Conservation (phyloP, 2,888 invertebrate genomes). For the Salticus scenicus region DNA sequence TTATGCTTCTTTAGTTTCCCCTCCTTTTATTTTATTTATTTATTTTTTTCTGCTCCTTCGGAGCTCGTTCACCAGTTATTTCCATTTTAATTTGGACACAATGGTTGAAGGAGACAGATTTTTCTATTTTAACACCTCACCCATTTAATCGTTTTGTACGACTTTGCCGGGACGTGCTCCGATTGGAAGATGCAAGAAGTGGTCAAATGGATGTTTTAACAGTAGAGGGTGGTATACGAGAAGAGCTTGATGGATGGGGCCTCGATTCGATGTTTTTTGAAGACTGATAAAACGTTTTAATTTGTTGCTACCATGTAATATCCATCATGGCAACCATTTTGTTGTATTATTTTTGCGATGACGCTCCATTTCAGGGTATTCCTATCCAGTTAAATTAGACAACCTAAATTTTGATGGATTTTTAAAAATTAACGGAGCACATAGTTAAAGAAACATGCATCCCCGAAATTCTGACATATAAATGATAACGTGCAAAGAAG, state of each 20-base stretch:
- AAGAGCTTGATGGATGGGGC: not conserved
- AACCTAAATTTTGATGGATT: not conserved
- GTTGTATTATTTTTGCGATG: too few relatives aligned
- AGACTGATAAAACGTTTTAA: constrained; percentile 1
- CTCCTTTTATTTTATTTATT: constrained; percentile 29
- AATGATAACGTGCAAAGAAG: too few relatives aligned
- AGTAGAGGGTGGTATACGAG: constrained; percentile 12
- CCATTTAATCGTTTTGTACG: constrained; percentile 21
- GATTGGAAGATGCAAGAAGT: constrained; percentile 10
- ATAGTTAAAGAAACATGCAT: too few relatives aligned
- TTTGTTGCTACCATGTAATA: not conserved
- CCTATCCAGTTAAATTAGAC: too few relatives aligned
- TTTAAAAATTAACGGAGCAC: too few relatives aligned
- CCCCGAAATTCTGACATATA: too few relatives aligned
- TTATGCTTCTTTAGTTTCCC: constrained; percentile 19
- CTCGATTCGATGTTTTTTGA: not conserved
- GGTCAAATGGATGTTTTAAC: not conserved
- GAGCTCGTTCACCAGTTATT: constrained; percentile 37
- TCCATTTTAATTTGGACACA: constrained; percentile 48
- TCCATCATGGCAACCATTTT: not conserved
- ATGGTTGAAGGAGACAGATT: constrained; percentile 28
- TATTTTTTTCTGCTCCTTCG: constrained; percentile 21
- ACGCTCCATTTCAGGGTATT: not conserved
- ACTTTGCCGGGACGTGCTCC: constrained; percentile 11
- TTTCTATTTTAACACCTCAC: constrained; percentile 50